A percentile compares a stretch with the other conserved stretches of the same genome.
Evolutionary conservation across 2,888 invertebrate genomes (phyloP).

Genomic region (Drosophila subsilvestris): DNA sequence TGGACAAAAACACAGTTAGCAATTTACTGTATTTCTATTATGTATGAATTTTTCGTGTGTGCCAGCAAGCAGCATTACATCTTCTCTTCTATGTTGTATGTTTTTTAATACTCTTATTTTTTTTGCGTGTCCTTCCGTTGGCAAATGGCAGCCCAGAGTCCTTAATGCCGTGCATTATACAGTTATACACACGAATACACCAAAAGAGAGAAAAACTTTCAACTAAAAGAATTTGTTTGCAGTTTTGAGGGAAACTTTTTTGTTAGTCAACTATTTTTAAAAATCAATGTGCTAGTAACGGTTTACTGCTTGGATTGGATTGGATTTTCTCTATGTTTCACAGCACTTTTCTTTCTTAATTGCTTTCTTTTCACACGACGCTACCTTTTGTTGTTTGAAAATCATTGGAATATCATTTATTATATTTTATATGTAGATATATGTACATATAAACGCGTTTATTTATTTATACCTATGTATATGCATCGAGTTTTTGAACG

Average conservation of each 20-base stretch:
- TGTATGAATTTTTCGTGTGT: conserved; percentile 41
- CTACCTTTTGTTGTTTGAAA: conserved; percentile 66
- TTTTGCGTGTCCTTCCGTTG: background rate
- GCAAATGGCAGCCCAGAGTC: conserved; percentile 23
- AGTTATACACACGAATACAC: conserved; percentile 81
- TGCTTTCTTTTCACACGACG: conserved; percentile 20
- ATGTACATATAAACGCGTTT: conserved; percentile 68
- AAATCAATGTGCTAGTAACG: conserved; percentile 38
- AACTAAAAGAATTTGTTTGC: conserved; percentile 29
- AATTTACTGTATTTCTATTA: conserved; percentile 46
- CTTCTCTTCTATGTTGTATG: conserved; percentile 7
- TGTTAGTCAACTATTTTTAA: conserved; percentile 28
- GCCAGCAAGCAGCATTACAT: conserved; percentile 23
- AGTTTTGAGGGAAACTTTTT: background rate
- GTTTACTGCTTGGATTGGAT: conserved; percentile 12
- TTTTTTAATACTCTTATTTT: conserved; percentile 26
- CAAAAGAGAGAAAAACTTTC: conserved; percentile 47
- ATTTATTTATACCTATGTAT: conserved; percentile 56
- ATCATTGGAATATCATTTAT: conserved; percentile 67
- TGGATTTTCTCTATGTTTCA: conserved; percentile 17
- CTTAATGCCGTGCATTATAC: conserved; percentile 68
- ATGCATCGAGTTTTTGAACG: conserved; percentile 42
- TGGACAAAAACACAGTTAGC: conserved; percentile 40
- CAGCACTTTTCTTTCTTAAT: conserved; percentile 47
- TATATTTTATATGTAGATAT: conserved; percentile 57